These are phyloP conservation scores for Protophormia terraenovae DNA, from an alignment of 2,888 invertebrate species.

Conservation along the genomic window DNA sequence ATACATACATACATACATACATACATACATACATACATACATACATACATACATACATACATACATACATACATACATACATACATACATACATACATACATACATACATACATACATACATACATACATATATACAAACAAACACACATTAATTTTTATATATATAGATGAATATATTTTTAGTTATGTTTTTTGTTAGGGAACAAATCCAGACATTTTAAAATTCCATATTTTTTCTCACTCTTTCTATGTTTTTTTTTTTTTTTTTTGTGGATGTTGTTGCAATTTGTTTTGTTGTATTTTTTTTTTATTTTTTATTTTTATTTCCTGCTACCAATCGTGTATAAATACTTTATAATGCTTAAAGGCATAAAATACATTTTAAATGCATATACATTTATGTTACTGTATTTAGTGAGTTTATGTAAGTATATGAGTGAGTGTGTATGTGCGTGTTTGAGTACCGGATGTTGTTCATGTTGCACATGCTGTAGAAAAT, in stretches of 20 bases:
- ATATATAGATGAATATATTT: neutral
- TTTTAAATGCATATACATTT: slow-evolving; percentile 4
- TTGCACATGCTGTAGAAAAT: slow-evolving; percentile 56
- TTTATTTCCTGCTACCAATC: slow-evolving; percentile 39
- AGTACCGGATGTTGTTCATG: slow-evolving; percentile 61
- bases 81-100: no score
- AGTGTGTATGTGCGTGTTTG: slow-evolving; percentile 7
- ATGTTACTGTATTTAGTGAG: neutral
- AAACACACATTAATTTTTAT: no score
- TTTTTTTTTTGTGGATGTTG: slow-evolving; percentile 12
- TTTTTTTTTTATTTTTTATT: slow-evolving; percentile 22
- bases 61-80: no score
- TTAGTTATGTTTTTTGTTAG: neutral
- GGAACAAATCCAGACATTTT: slow-evolving; percentile 37
- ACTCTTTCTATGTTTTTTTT: neutral
- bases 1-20: no score
- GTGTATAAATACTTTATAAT: slow-evolving; percentile 58
- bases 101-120: neutral
- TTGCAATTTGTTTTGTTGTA: neutral
- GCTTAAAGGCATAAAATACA: slow-evolving; percentile 57
- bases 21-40: no score
- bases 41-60: no score
- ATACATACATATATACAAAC: neutral
- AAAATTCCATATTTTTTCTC: slow-evolving; percentile 26
- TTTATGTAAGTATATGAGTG: neutral